A percentile compares a stretch with the other conserved stretches of the same genome.
Conservation (phyloP, 2,797 vertebrate genomes). For the Dipus sagitta region DNA sequence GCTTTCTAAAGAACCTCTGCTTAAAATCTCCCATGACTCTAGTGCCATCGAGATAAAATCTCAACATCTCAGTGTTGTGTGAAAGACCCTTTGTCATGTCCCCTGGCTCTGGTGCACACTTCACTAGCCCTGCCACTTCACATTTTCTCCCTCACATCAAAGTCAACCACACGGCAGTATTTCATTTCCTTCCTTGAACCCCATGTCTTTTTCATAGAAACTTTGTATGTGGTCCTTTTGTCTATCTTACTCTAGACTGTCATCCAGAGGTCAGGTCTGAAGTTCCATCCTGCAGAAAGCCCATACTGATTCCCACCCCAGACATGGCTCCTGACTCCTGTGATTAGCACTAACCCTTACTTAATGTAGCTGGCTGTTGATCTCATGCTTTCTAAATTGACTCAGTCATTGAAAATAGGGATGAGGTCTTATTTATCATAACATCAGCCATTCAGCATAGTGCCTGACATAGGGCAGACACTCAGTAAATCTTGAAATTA, state of each 20-base stretch:
- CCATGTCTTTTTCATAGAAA: not conserved
- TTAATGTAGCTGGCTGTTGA: not conserved
- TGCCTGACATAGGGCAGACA: not conserved
- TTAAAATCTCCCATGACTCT: slow-evolving; percentile 5
- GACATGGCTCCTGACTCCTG: not conserved
- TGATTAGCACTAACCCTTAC: not conserved
- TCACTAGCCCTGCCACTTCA: not conserved
- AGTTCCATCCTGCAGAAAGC: not conserved
- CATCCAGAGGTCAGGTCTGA: slow-evolving; percentile 13
- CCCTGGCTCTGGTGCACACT: not conserved
- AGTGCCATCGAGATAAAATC: not conserved
- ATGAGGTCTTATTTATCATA: not conserved
- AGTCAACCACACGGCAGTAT: not conserved
- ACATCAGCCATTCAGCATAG: not conserved
- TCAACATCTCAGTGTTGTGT: not conserved
- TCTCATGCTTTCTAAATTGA: not conserved
- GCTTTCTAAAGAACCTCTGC: slow-evolving; percentile 32
- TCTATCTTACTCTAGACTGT: not conserved
- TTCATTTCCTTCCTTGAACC: not conserved
- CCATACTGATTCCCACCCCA: not conserved
- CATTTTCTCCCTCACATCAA: not conserved
- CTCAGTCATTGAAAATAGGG: not conserved
- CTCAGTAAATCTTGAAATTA: slow-evolving; percentile 27
- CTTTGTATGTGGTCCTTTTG: not conserved
- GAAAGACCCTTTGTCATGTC: not conserved